Evolutionary conservation across 2,888 invertebrate species (phyloP), one percentile per base, ranked within the genome.

Genomic region (Maniola hyperantus): DNA sequence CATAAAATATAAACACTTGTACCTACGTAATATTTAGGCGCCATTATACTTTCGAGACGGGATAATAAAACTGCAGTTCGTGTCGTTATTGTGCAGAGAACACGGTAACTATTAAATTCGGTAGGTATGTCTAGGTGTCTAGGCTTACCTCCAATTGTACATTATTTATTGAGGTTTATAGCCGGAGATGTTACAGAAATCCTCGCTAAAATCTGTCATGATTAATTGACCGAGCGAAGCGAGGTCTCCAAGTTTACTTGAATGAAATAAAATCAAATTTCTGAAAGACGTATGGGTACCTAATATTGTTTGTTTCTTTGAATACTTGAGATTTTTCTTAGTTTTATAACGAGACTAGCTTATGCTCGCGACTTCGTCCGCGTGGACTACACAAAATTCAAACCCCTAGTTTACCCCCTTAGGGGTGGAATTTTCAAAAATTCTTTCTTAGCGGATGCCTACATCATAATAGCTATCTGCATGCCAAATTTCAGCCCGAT

Each of bases 21-120:
- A 2, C 8, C 34, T 54, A 54, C 34, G 7, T 54, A 34, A 18
- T 10, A 39, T 39, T 26, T 55, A 55, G 57, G 57, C 20, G 42
- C 57, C 20, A 54, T 33, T 13, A n/a, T 39, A 55, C 20, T 11
- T 39, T 39, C 15, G 18, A 39, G 18, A 18, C 8, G 34, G 34
- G 33, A 15, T 20, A 57, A 6, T 57, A 57, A 42, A 57, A 57
- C 20, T 39, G 42, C n/a, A 42, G 20, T 18, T 20, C 18, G 57
- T 57, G 42, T 57, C 57, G 57, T 57, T 20, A 39, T 42, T 42
- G 55, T 39, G 18, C 39, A 36, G 55, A 13, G 1, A 26, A 55
- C 6, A 20, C 39, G 11, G 11, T 7, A 11, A 57, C 57, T 42
- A 57, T 39, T 20, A 57, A 39, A 6, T 20, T 2, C 20, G 42